Percentiles rank a stretch among this genome's conserved stretches.
Evolutionary conservation across 2,113 vertebrate genomes (phyloP).

Genomic region (Haemorhous mexicanus): DNA sequence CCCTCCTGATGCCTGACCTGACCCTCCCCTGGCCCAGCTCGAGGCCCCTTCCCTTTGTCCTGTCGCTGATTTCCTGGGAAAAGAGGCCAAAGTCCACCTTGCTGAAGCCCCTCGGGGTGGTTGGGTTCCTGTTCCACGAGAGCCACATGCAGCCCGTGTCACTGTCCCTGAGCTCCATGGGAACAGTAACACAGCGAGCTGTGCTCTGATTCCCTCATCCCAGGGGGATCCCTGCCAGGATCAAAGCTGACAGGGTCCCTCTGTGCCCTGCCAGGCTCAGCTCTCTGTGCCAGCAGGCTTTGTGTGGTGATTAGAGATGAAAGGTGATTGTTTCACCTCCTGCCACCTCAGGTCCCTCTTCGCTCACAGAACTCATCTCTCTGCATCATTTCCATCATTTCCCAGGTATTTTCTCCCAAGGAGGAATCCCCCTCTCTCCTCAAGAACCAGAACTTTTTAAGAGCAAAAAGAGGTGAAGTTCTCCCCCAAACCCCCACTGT

Average conservation of each 20-base stretch:
- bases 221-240: not conserved
- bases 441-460: not conserved
- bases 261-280: not conserved
- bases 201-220: not conserved
- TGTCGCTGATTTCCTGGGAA: fast-evolving
- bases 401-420: not conserved
- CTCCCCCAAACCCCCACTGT: fast-evolving
- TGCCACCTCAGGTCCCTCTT: not conserved
- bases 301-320: not conserved
- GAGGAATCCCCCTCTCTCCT: not conserved
- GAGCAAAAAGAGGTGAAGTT: fast-evolving
- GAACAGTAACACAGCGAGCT: not conserved
- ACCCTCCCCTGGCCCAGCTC: not conserved
- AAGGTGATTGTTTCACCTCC: not conserved
- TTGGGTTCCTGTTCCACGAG: not conserved
- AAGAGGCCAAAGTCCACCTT: not conserved
- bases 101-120: not conserved
- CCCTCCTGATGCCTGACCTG: not conserved
- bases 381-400: not conserved
- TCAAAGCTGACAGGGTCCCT: not conserved
- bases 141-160: not conserved
- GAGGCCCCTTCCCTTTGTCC: not conserved
- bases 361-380: not conserved
- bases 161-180: not conserved
- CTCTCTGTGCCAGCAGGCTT: not conserved